These are phyloP conservation scores for Trichoplax adhaerens DNA, from an alignment of 37 sponge, comb jelly and placozoan species.

Conservation along the genomic window DNA sequence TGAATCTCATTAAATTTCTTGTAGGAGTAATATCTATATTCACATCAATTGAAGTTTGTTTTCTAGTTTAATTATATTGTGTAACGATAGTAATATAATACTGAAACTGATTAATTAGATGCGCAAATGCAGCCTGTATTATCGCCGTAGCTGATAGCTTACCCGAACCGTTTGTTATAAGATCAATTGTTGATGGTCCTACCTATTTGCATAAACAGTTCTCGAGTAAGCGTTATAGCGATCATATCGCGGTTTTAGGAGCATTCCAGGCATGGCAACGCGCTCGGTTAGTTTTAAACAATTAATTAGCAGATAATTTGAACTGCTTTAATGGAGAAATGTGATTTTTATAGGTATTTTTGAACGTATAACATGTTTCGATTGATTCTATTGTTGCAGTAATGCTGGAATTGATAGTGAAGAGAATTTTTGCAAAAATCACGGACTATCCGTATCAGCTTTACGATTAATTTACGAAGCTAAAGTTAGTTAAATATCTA, in stretches of 20 bases:
- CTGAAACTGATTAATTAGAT: conserved; percentile 16
- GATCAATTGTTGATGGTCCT: background rate
- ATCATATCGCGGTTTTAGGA: conserved; percentile 63
- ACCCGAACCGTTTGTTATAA: conserved; percentile 35
- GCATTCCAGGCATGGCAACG: conserved; percentile 62
- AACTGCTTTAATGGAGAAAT: too few species aligned
- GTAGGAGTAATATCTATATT: background rate
- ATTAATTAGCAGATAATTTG: too few species aligned
- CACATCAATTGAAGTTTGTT: background rate
- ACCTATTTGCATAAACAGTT: conserved; percentile 34
- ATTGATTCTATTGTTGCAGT: conserved; percentile 4
- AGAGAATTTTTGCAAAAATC: conserved; percentile 19
- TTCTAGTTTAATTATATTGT: background rate
- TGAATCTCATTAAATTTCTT: background rate
- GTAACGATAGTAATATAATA: background rate
- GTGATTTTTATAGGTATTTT: background rate
- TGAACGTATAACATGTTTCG: background rate
- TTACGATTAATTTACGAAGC: conserved; percentile 51
- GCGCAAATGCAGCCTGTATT: conserved; percentile 55
- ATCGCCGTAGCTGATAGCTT: conserved; percentile 62
- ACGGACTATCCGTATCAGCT: conserved; percentile 15
- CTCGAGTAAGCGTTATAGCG: conserved; percentile 49
- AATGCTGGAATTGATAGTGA: conserved; percentile 24
- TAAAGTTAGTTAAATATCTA: conserved; percentile 9
- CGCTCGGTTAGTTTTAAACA: conserved; percentile 7